phyloP scores from a whole-genome alignment of 2,888 invertebrate species.

The Plagodis pulveraria region DNA sequence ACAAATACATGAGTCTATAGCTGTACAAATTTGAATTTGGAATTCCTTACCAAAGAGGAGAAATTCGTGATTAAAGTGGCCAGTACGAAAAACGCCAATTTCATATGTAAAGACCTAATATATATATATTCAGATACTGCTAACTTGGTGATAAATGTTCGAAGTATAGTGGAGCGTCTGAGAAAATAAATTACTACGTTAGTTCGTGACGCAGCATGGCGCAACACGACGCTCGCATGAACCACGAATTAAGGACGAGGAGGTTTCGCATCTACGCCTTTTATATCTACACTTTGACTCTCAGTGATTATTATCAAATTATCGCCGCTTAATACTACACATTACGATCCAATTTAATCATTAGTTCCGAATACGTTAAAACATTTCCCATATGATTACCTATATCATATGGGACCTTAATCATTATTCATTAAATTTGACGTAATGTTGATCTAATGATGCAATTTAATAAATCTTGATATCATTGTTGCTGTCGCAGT shows the following conservation, averaged over 20 bases:
- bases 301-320: slow-evolving; percentile 35
- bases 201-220: slow-evolving; percentile 52
- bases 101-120: no score
- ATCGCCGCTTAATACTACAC: slow-evolving; percentile 39
- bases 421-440: slow-evolving; percentile 1
- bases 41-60: no score
- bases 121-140: not conserved
- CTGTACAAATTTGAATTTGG: no score
- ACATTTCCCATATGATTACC: not conserved
- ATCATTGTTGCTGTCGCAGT: not conserved
- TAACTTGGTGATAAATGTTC: slow-evolving; percentile 28
- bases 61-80: no score
- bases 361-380: slow-evolving; percentile 14
- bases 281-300: slow-evolving; percentile 29
- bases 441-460: not conserved
- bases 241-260: slow-evolving; percentile 66
- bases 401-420: slow-evolving; percentile 4
- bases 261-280: slow-evolving; percentile 48
- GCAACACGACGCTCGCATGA: slow-evolving; percentile 59
- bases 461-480: slow-evolving; percentile 6
- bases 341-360: slow-evolving; percentile 33
- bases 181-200: slow-evolving; percentile 22
- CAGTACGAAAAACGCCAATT: no score
- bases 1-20: no score
- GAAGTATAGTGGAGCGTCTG: slow-evolving; percentile 21